These are phyloP conservation scores for Mionectes olivaceus DNA, from an alignment of 2,797 vertebrate genomes.

Conservation along the genomic window DNA sequence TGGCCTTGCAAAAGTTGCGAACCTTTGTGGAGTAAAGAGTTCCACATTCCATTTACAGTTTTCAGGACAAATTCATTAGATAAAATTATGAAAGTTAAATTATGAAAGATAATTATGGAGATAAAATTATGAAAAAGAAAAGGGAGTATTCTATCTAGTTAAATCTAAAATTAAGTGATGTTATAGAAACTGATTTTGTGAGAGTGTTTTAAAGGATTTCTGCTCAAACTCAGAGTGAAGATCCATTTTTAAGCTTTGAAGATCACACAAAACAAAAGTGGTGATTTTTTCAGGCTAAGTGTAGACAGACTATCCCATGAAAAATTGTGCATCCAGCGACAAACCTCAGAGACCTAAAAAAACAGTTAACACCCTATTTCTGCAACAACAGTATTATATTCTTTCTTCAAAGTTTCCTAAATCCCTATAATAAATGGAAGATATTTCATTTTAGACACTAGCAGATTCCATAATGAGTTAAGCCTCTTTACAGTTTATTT, in stretches of 20 bases:
- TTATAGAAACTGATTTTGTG: background rate
- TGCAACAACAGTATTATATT: background rate
- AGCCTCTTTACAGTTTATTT: slow-evolving; percentile 83
- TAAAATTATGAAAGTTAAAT: background rate
- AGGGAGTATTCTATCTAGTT: background rate
- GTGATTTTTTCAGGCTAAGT: background rate
- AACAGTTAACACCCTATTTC: background rate
- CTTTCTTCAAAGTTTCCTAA: slow-evolving; percentile 30
- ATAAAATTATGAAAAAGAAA: background rate
- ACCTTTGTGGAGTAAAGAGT: background rate
- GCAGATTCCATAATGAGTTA: slow-evolving; percentile 79
- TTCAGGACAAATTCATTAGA: background rate
- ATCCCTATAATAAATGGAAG: slow-evolving; percentile 72
- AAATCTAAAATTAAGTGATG: background rate
- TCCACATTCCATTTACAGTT: background rate
- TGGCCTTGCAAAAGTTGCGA: background rate
- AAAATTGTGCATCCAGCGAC: background rate
- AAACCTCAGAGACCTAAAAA: slow-evolving; percentile 1
- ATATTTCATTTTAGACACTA: slow-evolving; percentile 77
- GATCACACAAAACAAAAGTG: accelerated
- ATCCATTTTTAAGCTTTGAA: background rate
- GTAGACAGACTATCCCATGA: background rate
- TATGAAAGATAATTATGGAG: no score
- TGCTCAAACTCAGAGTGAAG: background rate
- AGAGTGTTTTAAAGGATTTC: background rate